Conservation (phyloP, 2,888 invertebrate species). For the Acleris literana region DNA sequence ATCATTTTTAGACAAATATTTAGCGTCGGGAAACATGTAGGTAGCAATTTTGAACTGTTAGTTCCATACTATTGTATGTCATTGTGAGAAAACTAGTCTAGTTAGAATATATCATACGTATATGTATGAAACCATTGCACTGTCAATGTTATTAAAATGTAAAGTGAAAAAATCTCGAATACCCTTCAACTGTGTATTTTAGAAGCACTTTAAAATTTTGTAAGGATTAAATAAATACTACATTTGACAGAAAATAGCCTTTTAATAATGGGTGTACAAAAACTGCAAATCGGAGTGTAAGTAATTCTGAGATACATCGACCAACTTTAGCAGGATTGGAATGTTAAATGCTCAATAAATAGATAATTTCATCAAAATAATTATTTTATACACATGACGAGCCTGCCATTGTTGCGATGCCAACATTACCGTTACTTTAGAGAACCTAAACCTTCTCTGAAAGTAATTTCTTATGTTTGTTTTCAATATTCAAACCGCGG, state of each 20-base stretch:
- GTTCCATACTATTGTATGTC: conserved; percentile 23
- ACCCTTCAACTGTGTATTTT: conserved; percentile 51
- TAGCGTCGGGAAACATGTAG: too few species aligned
- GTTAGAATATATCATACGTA: conserved; percentile 8
- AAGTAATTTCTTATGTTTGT: too few species aligned
- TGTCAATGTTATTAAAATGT: conserved; percentile 8
- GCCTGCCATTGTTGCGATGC: conserved; percentile 18
- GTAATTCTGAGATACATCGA: conserved; percentile 37
- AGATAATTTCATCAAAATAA: conserved; percentile 28
- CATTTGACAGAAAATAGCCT: conserved; percentile 63
- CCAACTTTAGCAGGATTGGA: conserved; percentile 18
- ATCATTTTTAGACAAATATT: not conserved
- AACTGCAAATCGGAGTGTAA: conserved; percentile 36
- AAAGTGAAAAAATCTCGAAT: conserved; percentile 65
- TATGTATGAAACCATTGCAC: not conserved
- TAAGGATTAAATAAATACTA: conserved; percentile 50
- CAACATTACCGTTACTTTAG: conserved; percentile 7
- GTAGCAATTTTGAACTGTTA: conserved; percentile 9
- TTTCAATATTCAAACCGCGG: too few species aligned
- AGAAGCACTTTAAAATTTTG: conserved; percentile 55
- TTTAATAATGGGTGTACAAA: conserved; percentile 63
- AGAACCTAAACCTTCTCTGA: too few species aligned
- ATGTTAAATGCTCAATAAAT: conserved; percentile 32
- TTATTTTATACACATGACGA: conserved; percentile 15
- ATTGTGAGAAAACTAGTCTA: conserved; percentile 30